Conservation (phyloP, 2,888 invertebrate species). For the Druceiella hillmani region DNA sequence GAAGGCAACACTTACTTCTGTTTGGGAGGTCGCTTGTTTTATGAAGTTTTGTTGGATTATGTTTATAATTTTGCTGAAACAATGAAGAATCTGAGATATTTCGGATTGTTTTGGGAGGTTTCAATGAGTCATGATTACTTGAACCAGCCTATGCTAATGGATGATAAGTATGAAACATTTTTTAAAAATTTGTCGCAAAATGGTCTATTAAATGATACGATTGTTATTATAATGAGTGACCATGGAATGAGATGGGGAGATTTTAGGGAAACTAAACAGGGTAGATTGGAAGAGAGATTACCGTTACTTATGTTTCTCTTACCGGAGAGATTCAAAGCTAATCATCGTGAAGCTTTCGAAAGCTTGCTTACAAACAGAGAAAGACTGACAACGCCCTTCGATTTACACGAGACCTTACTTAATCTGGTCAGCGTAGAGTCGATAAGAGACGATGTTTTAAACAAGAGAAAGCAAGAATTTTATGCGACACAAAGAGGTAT, state of each 20-base stretch:
- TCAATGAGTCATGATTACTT: constrained; percentile 68
- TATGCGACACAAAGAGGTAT: constrained; percentile 44
- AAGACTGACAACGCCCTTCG: constrained; percentile 66
- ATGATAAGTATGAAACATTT: constrained; percentile 48
- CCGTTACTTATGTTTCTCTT: constrained; percentile 63
- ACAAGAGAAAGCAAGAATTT: constrained; percentile 26
- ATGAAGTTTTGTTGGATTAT: constrained; percentile 58
- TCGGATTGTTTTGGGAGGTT: constrained; percentile 68
- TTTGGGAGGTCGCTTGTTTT: constrained; percentile 52
- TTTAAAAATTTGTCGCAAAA: constrained; percentile 38
- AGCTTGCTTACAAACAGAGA: constrained; percentile 55
- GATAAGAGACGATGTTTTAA: constrained; percentile 29
- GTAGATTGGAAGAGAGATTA: constrained; percentile 69
- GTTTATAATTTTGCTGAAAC: constrained; percentile 49
- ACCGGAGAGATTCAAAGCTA: constrained; percentile 57
- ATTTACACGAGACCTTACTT: constrained; percentile 63
- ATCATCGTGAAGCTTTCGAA: constrained; percentile 46
- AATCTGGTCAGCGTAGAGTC: constrained; percentile 49
- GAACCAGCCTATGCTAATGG: constrained; percentile 60
- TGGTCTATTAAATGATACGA: constrained; percentile 50
- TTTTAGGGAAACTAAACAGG: constrained; percentile 67
- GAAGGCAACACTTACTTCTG: constrained; percentile 53
- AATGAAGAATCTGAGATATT: constrained; percentile 51
- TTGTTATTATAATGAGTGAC: constrained; percentile 68
- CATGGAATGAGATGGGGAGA: constrained; percentile 74